These are phyloP conservation scores for Manis pentadactyla DNA, from an alignment of 2,797 vertebrate species.

Conservation along the genomic window DNA sequence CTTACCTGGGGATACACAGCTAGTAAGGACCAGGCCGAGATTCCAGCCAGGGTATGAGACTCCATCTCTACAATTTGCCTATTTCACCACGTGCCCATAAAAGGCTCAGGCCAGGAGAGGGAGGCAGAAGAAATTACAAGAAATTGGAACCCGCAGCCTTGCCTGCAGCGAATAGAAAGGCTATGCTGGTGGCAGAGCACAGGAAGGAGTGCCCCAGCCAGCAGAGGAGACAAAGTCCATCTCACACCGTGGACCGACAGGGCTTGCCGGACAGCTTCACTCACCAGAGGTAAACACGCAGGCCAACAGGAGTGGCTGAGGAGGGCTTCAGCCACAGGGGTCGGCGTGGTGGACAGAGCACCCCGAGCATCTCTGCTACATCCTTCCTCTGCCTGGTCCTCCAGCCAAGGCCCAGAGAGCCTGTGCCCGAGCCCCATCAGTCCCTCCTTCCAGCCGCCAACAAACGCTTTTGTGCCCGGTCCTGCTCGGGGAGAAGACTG, in stretches of 20 bases:
- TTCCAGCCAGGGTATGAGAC: neutral
- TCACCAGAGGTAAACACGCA: rapidly evolving
- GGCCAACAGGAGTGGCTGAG: neutral
- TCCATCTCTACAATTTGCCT: neutral
- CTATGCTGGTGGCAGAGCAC: neutral
- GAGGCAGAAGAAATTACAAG: neutral
- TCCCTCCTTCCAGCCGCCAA: neutral
- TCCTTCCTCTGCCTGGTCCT: neutral
- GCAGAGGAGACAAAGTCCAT: neutral
- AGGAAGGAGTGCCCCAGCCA: neutral
- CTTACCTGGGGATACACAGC: neutral
- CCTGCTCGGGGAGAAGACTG: too few species aligned
- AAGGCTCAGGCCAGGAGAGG: neutral
- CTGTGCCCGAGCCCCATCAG: neutral
- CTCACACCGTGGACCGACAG: rapidly evolving
- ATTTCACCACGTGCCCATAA: neutral
- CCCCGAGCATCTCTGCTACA: rapidly evolving
- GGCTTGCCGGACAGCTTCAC: neutral
- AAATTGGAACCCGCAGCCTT: neutral
- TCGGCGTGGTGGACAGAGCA: neutral
- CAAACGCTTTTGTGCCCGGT: neutral
- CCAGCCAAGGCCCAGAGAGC: neutral
- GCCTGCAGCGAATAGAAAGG: too few species aligned
- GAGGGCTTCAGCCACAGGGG: neutral
- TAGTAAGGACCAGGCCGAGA: neutral